A percentile compares a stretch with the other conserved stretches of the same genome.
Evolutionary conservation across 1,140 invertebrate genomes (phyloP).

Genomic region (Drosophila pruinosa): DNA sequence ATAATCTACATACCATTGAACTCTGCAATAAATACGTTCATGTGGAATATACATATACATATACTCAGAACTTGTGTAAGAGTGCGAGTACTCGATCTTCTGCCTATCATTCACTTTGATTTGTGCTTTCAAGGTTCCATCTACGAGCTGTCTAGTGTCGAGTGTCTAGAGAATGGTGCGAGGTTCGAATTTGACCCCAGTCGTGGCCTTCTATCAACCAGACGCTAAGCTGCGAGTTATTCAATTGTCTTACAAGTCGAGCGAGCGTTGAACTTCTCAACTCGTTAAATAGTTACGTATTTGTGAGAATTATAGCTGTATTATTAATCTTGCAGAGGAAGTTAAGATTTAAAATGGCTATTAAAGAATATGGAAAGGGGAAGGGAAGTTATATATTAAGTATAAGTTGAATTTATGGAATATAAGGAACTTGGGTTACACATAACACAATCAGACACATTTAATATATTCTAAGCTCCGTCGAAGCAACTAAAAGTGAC

Average conservation of each 20-base stretch:
- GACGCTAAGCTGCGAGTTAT: not conserved
- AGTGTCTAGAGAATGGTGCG: not conserved
- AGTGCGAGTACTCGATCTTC: no score
- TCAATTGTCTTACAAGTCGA: not conserved
- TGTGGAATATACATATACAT: no score
- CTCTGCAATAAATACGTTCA: constrained; percentile 38
- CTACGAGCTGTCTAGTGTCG: not conserved
- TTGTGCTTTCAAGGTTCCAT: constrained; percentile 7
- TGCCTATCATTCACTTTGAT: not conserved
- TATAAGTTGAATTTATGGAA: no score
- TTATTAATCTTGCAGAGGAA: no score
- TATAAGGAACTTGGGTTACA: no score
- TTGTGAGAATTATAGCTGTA: not conserved
- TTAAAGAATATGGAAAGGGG: no score
- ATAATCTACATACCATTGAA: constrained; percentile 9
- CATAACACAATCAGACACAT: no score
- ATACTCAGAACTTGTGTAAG: not conserved
- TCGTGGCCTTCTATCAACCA: constrained; percentile 18
- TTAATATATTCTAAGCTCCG: no score
- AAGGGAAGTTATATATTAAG: no score
- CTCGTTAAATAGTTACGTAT: not conserved
- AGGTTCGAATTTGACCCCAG: not conserved
- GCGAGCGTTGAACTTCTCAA: constrained; percentile 23
- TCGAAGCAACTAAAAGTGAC: not conserved
- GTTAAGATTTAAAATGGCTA: no score